Conservation (phyloP, 2,888 invertebrate species). For the Eupithecia abbreviata region DNA sequence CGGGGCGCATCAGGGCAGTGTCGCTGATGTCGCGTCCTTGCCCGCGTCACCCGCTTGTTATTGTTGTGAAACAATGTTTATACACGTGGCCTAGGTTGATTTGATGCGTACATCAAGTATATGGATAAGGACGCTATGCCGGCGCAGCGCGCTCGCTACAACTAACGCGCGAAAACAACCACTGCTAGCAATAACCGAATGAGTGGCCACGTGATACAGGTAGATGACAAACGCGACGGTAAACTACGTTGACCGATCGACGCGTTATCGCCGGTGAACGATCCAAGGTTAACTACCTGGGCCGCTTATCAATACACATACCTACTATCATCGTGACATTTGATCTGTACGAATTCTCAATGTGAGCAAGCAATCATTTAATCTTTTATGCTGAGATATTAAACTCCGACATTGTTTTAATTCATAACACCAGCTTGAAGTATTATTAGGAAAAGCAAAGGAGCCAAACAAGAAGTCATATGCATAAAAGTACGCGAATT, state of each 20-base stretch:
- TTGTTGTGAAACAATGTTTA: slow-evolving; percentile 82
- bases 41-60: slow-evolving; percentile 73
- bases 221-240: slow-evolving; percentile 75
- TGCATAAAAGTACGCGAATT: slow-evolving; percentile 71
- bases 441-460: slow-evolving; percentile 52
- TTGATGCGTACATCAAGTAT: slow-evolving; percentile 68
- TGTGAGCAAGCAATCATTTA: not conserved
- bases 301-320: slow-evolving; percentile 37
- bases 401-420: slow-evolving; percentile 9
- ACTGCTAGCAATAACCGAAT: slow-evolving; percentile 71
- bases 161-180: slow-evolving; percentile 75
- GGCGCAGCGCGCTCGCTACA: slow-evolving; percentile 71
- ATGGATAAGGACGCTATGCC: slow-evolving; percentile 73
- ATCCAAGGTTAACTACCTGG: slow-evolving; percentile 51
- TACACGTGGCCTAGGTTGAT: slow-evolving; percentile 77
- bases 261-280: slow-evolving; percentile 61
- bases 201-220: slow-evolving; percentile 79
- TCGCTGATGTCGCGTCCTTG: slow-evolving; percentile 69
- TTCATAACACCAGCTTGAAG: slow-evolving; percentile 23
- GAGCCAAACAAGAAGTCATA: slow-evolving; percentile 59
- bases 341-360: slow-evolving; percentile 18
- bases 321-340: slow-evolving; percentile 30
- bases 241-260: slow-evolving; percentile 65
- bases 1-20: slow-evolving; percentile 51
- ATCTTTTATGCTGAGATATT: not conserved